Evolutionary conservation across 2,113 vertebrate species (phyloP).

Genomic region (Phalacrocorax pelagicus): DNA sequence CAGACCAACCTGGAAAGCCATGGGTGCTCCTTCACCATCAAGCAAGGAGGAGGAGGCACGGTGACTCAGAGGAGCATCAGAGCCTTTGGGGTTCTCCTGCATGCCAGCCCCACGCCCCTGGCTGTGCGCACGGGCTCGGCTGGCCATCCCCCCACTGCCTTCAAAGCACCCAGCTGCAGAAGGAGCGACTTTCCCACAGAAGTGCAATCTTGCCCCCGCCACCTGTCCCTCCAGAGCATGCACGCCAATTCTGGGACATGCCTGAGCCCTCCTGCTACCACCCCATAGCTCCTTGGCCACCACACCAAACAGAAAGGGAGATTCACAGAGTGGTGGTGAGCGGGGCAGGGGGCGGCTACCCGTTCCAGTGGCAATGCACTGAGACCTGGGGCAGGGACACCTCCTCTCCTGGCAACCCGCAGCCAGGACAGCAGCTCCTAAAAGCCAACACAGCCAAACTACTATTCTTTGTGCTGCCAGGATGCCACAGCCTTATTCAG

Average conservation of each 20-base stretch:
- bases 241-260: background rate
- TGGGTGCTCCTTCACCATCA: background rate
- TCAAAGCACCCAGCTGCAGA: background rate
- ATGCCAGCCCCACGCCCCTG: rapidly evolving
- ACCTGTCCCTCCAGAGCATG: background rate
- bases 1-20: background rate
- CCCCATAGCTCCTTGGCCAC: rapidly evolving
- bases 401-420: background rate
- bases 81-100: background rate
- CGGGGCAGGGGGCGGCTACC: background rate
- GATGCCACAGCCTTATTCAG: background rate
- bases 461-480: background rate
- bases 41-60: background rate
- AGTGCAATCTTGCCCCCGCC: rapidly evolving
- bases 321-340: rapidly evolving
- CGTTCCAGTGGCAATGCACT: rapidly evolving
- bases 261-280: background rate
- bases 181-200: background rate
- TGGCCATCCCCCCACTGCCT: background rate
- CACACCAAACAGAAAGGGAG: background rate
- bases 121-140: rapidly evolving
- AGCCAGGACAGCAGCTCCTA: background rate
- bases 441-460: background rate
- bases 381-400: background rate
- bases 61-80: background rate